Percentiles rank a stretch among this genome's conserved stretches.
Evolutionary conservation across 2,888 invertebrate species (phyloP).

Genomic region (Lochmaea crataegi): DNA sequence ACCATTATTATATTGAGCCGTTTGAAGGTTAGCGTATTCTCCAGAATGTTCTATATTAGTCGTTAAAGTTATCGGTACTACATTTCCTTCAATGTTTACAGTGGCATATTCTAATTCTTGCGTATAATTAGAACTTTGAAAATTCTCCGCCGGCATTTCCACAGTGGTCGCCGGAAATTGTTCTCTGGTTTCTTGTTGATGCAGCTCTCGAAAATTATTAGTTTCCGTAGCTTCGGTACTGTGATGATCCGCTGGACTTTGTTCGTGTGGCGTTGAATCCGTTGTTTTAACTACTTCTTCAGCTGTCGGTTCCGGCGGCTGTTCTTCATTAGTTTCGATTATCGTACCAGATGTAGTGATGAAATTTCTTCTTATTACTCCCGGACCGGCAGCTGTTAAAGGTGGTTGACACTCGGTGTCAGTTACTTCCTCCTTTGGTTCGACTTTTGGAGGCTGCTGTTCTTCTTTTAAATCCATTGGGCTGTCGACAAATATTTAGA

Average conservation of each 20-base stretch:
- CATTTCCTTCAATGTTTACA: slow-evolving; percentile 43
- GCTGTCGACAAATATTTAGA: slow-evolving; percentile 17
- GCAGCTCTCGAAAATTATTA: slow-evolving; percentile 29
- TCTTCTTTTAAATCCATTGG: slow-evolving; percentile 49
- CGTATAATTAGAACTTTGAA: slow-evolving; percentile 28
- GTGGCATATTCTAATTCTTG: slow-evolving; percentile 44
- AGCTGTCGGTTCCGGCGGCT: slow-evolving; percentile 55
- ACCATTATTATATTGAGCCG: slow-evolving; percentile 66
- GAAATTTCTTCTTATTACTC: slow-evolving; percentile 56
- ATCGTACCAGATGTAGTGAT: slow-evolving; percentile 63
- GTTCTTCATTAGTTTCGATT: slow-evolving; percentile 54
- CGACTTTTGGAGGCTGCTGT: slow-evolving; percentile 39
- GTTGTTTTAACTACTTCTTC: slow-evolving; percentile 61
- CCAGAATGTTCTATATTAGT: slow-evolving; percentile 57
- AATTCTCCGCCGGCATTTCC: slow-evolving; percentile 33
- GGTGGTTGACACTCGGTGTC: slow-evolving; percentile 31
- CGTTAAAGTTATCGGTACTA: slow-evolving; percentile 39
- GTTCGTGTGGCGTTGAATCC: slow-evolving; percentile 44
- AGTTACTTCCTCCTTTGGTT: slow-evolving; percentile 40
- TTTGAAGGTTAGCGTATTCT: slow-evolving; percentile 75
- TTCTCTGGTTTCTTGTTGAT: slow-evolving; percentile 25
- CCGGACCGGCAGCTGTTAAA: slow-evolving; percentile 31
- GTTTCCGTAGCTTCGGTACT: slow-evolving; percentile 37
- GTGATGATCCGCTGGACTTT: slow-evolving; percentile 41
- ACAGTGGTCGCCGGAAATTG: slow-evolving; percentile 37